phyloP scores from a whole-genome alignment of 2,888 invertebrate species.

The Scaptomyza parva region DNA sequence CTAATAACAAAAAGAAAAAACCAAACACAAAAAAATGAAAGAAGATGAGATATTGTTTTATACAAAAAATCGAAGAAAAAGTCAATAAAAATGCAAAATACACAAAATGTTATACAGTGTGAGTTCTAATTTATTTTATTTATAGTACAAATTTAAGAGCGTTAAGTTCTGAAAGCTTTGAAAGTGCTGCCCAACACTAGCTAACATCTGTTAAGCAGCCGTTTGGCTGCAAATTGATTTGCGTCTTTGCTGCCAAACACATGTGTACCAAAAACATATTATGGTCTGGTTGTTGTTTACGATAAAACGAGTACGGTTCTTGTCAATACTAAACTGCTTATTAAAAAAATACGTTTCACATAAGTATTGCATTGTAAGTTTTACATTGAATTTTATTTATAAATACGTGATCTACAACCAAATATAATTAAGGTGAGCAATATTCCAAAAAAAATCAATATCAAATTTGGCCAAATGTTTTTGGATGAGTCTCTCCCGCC shows the following conservation, averaged over 20 bases:
- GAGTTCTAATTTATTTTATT: no score
- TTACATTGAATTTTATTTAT: background rate
- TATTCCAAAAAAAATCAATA: background rate
- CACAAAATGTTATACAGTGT: slow-evolving; percentile 59
- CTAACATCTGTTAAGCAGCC: background rate
- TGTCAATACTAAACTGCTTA: background rate
- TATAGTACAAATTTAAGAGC: background rate
- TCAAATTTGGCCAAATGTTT: background rate
- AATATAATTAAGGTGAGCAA: background rate
- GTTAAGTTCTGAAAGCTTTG: background rate
- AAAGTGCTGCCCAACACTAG: background rate
- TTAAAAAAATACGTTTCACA: background rate
- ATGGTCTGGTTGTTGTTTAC: background rate
- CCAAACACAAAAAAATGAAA: slow-evolving; percentile 20
- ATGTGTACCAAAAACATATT: no score
- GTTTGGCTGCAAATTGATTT: background rate
- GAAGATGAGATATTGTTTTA: slow-evolving; percentile 72
- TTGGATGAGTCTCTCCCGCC: background rate
- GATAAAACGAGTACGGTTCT: background rate
- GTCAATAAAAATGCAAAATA: slow-evolving; percentile 75
- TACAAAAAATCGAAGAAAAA: slow-evolving; percentile 67
- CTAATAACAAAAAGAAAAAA: slow-evolving; percentile 10
- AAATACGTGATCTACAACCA: background rate
- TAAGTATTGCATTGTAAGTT: background rate
- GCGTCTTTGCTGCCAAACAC: no score